These are phyloP conservation scores for Meteorus cinctellus DNA, from an alignment of 2,888 invertebrate species.

Conservation along the genomic window DNA sequence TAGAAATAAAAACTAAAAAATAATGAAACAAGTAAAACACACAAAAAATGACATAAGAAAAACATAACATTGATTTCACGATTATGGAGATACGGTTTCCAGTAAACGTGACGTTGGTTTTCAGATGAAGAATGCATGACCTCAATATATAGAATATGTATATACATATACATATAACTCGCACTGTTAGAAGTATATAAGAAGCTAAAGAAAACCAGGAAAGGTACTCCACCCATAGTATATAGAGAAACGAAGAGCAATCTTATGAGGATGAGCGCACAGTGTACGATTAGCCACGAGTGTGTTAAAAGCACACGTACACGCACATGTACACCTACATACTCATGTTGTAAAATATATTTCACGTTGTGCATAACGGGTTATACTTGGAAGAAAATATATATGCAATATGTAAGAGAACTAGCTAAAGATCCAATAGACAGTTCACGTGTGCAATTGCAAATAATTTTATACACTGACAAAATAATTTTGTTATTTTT, in stretches of 20 bases:
- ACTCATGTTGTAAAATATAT: conserved; percentile 5
- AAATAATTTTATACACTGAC: conserved; percentile 2
- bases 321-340: neutral
- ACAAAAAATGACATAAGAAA: neutral
- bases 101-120: conserved; percentile 38
- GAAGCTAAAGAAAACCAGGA: conserved; percentile 34
- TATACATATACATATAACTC: neutral
- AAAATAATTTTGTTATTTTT: neutral
- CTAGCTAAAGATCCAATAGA: conserved; percentile 3
- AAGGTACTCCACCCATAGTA: conserved; percentile 38
- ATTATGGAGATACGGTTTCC: conserved; percentile 37
- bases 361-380: conserved; percentile 31
- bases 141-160: conserved; percentile 21
- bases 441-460: conserved; percentile 10
- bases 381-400: conserved; percentile 17
- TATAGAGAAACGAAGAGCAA: conserved; percentile 28
- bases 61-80: conserved; percentile 27
- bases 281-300: conserved; percentile 34
- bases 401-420: neutral
- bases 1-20: neutral
- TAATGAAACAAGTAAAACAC: neutral
- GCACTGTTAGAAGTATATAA: conserved; percentile 15
- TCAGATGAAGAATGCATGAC: conserved; percentile 37
- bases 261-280: conserved; percentile 36
- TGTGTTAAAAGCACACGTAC: conserved; percentile 36